phyloP scores from a whole-genome alignment of 2,797 vertebrate genomes.

The Podarcis siculus region DNA sequence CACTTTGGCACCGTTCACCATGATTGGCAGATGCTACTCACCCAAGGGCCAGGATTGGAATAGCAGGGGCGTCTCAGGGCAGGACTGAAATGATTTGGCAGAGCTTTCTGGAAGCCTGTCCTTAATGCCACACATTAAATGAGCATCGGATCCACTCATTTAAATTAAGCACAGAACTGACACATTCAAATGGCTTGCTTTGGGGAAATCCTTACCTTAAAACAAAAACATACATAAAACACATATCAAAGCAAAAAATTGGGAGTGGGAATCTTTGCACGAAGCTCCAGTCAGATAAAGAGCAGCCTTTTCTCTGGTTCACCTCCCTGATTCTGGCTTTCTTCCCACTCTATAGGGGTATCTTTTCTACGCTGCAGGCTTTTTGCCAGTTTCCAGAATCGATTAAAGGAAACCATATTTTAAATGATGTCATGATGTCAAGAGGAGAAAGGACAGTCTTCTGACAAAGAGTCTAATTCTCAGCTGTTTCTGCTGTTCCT shows the following conservation, averaged over 20 bases:
- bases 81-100: constrained; percentile 15
- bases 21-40: background rate
- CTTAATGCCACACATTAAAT: constrained; percentile 7
- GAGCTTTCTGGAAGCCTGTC: background rate
- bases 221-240: background rate
- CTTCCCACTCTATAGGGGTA: background rate
- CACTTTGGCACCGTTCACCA: background rate
- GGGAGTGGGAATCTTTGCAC: background rate
- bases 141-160: background rate
- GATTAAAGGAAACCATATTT: background rate
- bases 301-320: background rate
- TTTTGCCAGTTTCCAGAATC: background rate
- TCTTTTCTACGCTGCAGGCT: background rate
- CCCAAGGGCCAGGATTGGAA: background rate
- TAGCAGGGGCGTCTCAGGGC: background rate
- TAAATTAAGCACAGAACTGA: background rate
- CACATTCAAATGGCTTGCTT: background rate
- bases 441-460: background rate
- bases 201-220: constrained; percentile 8
- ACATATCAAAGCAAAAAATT: background rate
- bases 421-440: background rate
- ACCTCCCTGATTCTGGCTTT: background rate
- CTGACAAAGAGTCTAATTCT: background rate
- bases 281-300: background rate
- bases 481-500: background rate